These are phyloP conservation scores for Meiosimyza decipiens DNA, from an alignment of 2,888 invertebrate species.

Conservation along the genomic window DNA sequence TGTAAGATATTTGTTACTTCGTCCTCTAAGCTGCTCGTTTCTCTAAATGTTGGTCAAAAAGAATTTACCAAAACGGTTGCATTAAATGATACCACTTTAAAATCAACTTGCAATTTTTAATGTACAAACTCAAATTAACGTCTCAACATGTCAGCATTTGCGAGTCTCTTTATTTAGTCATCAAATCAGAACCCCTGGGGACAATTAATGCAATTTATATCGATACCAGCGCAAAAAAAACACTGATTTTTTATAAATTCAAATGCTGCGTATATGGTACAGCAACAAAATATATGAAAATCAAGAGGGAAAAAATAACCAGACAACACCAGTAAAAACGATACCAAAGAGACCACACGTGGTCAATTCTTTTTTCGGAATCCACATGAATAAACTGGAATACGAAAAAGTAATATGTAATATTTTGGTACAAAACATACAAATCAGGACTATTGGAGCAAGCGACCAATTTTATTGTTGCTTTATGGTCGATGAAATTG, in stretches of 20 bases:
- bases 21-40: too few species aligned
- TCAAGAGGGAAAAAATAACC: neutral
- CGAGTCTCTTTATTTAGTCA: neutral
- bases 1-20: too few species aligned
- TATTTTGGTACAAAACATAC: too few species aligned
- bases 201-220: neutral
- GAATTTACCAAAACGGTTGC: too few species aligned
- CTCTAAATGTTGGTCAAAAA: too few species aligned
- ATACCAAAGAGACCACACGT: conserved; percentile 22
- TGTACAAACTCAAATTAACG: too few species aligned
- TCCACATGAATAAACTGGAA: neutral
- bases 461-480: too few species aligned
- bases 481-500: conserved; percentile 31
- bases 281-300: neutral
- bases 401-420: too few species aligned
- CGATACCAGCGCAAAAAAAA: neutral
- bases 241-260: neutral
- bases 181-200: conserved; percentile 9
- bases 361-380: neutral
- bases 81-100: too few species aligned
- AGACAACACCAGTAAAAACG: too few species aligned
- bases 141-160: neutral
- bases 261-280: neutral
- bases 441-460: too few species aligned
- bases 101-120: too few species aligned